Evolutionary conservation across 2,113 vertebrate genomes (phyloP), one percentile per base, ranked within the genome.

Genomic region (Stercorarius parasiticus): DNA sequence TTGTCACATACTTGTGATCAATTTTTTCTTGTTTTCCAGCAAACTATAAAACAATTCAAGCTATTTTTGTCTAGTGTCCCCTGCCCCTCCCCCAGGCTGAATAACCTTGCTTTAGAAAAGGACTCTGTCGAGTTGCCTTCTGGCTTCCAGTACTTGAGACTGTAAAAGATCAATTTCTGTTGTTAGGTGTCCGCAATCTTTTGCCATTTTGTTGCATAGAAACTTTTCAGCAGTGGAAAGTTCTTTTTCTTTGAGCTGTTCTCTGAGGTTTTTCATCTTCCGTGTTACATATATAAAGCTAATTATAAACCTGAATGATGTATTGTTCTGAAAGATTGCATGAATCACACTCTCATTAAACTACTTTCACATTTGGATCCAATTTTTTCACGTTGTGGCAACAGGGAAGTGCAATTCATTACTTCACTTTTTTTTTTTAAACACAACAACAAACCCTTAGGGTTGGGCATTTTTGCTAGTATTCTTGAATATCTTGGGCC

Each of bases 201-300:
- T 71, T 59, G 72, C 55, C 38, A 32, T 49, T 82, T 92, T 95
- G 61, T 89, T 93, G 36, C 45, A 19, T 10, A 81, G 84, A 78
- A 38, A 36, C 32, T 92, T 96, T 74, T 96, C 81, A 76, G 94
- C 86, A 62, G 49, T 9, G 15, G 69, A 62, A 71, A 89, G 32
- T 40, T 86, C 38, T 67, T 78, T 88, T 78, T 95, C 70, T 82
- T 89, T 95, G 30, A 96, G 72, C 47, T 58, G 15, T 80, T 88
- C 80, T 74, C 76, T 93, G 78, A 94, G 82, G 3, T 52, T 90
- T 94, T 91, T 93, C 70, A 13, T 49, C 71, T 82, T 94, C 64
- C 32, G 94, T 77, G 36, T 50, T 94, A 74, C 27, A 42, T 70
- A 34, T 34, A 67, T 55, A 82, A 58, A 69, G 49, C 17, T 66